Evolutionary conservation across 2,888 invertebrate genomes (phyloP), one percentile per base, ranked within the genome.

Genomic region (Rhamphomyia laevipes): DNA sequence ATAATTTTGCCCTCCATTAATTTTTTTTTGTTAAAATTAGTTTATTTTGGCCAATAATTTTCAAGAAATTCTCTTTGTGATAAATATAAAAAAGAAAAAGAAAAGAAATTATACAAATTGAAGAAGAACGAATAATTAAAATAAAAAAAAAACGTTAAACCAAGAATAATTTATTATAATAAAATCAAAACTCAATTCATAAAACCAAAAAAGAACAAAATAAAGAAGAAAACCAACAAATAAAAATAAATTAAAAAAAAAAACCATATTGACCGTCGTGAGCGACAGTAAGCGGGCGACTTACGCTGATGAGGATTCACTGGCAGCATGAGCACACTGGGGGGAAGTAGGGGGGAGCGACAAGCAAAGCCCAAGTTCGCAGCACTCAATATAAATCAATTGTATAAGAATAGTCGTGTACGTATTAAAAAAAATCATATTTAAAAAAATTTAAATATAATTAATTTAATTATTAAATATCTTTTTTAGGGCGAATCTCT

Each of bases 371-470:
- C 86, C 75, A 95, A 92, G 81, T 95, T 82, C 80, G 89, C 91
- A 75, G 86, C 92, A 72, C 82, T 95, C 79, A 93, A 95, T 80
- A 94, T 95, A 82, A 95, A 95, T 86, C 92, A 81, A 79, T 81
- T 95, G 74, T 94, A 92, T 76, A 86, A 88, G 75, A 82, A 81
- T 67, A 86, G 84, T 73, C 82, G 81, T 75, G 86, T 85, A 72
- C 80, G 83, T 79, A 55, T 7, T 44, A 9, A 18, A 35, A 49
- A 48, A 43, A 45, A 46, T 49, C 40, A 16, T 18, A 10, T 18
- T 56, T 45, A 30, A 46, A 46, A 48, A 13, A 15, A 38, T n/a
- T 46, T n/a, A 35, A n/a, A 35, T 5, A 35, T 5, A 30, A 30
- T 30, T 30, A 30, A 9, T 11, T 46, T 37, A 33, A 48, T 47